phyloP scores from a whole-genome alignment of 2,113 vertebrate genomes.

The Thermophis baileyi region DNA sequence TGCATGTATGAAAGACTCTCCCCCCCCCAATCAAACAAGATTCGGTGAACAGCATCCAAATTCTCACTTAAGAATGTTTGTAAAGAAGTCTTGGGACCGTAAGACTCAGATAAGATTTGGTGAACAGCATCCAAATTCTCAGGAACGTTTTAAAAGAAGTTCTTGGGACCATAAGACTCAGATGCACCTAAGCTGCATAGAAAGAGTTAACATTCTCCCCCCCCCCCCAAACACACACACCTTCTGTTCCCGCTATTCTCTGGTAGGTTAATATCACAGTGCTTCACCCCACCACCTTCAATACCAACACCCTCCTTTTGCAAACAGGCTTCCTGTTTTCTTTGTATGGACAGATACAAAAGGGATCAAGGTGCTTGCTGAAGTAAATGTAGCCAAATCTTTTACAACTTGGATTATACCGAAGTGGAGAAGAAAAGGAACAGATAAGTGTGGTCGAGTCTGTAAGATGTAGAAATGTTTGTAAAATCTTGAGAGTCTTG shows the following conservation, averaged over 20 bases:
- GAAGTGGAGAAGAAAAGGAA: conserved; percentile 67
- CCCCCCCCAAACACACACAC: too few relatives aligned
- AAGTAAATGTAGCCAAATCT: conserved; percentile 98
- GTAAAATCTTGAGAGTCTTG: conserved; percentile 80
- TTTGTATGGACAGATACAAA: conserved; percentile 68
- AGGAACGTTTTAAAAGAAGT: background rate
- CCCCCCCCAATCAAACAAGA: background rate
- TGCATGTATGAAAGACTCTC: background rate
- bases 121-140: background rate
- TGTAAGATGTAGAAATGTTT: conserved; percentile 89
- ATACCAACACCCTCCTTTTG: conserved; percentile 92
- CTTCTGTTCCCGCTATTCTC: conserved; percentile 59
- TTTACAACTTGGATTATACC: conserved; percentile 83
- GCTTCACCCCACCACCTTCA: conserved; percentile 84
- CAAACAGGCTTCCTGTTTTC: conserved; percentile 85
- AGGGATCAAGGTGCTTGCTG: conserved; percentile 97
- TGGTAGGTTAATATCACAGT: conserved; percentile 91
- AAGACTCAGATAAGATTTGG: background rate
- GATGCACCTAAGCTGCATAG: background rate
- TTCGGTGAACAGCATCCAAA: background rate
- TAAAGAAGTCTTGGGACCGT: background rate
- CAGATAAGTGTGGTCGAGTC: conserved; percentile 6
- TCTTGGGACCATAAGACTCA: background rate
- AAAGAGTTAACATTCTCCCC: background rate
- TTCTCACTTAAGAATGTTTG: background rate